Evolutionary conservation across 2,888 invertebrate species (phyloP), one percentile per base, ranked within the genome.

Genomic region (Caenorhabditis sp.): DNA sequence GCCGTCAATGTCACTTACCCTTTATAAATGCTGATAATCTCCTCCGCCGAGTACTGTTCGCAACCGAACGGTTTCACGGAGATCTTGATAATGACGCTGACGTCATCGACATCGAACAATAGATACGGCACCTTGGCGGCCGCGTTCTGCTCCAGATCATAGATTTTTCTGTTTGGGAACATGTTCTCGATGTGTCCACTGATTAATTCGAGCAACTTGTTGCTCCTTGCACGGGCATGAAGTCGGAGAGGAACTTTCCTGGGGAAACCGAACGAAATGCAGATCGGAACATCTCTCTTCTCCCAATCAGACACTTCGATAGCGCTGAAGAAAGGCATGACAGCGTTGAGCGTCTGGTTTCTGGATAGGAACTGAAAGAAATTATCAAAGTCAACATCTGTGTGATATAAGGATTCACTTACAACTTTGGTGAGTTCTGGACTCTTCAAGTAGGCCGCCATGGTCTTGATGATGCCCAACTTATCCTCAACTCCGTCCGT

Each of bases 11-110:
- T 32, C 4, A 6, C 32, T 4, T 6, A 32, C 32, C 32, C 9
- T 4, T 32, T 32, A 32, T 9, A 32, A 32, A 9, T 32, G 32
- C 18, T 4, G 5, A 50, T 1, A 9, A 6, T 26, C 24, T 74
- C 65, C n/a, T 51, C 60, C 20, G 76, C 32, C 53, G 68, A 26
- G 20, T 32, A 76, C 35, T 67, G 67, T 9, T 51, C 44, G 2
- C 68, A 24, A 35, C 32, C 28, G 61, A 76, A 76, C n/a, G 76
- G 76, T 32, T 76, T 76, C 3, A 76, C 32, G 2, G 76, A 76
- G 32, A 76, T 68, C 40, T 32, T 50, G 55, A 76, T 61, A 9
- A 61, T 68, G 1, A 76, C 61, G 24, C 32, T 68, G 44, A 68
- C 67, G 20, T 47, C 55, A 44, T 68, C 61, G 6, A 76, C 47